Evolutionary conservation across 37 sponge, comb jelly and placozoan species (phyloP).

Genomic region (Dysidea cf. avara): DNA sequence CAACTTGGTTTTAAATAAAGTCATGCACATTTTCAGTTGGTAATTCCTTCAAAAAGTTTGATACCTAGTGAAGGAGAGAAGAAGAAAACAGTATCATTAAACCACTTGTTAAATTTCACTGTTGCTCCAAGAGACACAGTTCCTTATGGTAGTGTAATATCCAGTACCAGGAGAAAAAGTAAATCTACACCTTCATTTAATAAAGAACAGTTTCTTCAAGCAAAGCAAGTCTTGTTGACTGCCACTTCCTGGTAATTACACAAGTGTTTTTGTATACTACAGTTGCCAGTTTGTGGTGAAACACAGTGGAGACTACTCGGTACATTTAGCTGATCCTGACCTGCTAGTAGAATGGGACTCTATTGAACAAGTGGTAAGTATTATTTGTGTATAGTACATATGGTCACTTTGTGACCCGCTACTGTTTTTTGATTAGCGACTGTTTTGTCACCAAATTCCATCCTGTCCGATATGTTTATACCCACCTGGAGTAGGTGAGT

Average conservation of each 20-base stretch:
- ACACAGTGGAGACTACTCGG: conserved; percentile 53
- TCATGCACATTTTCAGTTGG: too few relatives aligned
- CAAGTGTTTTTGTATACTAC: neutral
- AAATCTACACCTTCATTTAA: conserved; percentile 33
- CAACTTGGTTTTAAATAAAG: too few relatives aligned
- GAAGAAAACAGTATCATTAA: conserved; percentile 58
- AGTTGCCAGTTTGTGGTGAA: conserved; percentile 89
- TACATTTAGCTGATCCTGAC: conserved; percentile 73
- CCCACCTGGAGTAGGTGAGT: conserved; percentile 81
- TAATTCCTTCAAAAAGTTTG: too few relatives aligned
- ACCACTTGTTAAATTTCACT: conserved; percentile 84
- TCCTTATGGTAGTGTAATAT: neutral
- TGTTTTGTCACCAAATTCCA: conserved; percentile 84
- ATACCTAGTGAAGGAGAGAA: conserved; percentile 4
- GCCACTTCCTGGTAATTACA: neutral
- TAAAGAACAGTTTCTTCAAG: conserved; percentile 86
- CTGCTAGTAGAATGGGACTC: conserved; percentile 73
- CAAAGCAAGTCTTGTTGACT: conserved; percentile 60
- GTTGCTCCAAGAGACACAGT: conserved; percentile 20
- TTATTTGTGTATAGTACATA: neutral
- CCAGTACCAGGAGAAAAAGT: neutral
- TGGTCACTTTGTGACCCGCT: neutral
- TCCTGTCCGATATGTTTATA: conserved; percentile 93
- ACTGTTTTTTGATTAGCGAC: conserved; percentile 31
- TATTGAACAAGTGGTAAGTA: conserved; percentile 83